Evolutionary conservation across 2,888 invertebrate species (phyloP).

Genomic region (Cosmopolites sordidus): DNA sequence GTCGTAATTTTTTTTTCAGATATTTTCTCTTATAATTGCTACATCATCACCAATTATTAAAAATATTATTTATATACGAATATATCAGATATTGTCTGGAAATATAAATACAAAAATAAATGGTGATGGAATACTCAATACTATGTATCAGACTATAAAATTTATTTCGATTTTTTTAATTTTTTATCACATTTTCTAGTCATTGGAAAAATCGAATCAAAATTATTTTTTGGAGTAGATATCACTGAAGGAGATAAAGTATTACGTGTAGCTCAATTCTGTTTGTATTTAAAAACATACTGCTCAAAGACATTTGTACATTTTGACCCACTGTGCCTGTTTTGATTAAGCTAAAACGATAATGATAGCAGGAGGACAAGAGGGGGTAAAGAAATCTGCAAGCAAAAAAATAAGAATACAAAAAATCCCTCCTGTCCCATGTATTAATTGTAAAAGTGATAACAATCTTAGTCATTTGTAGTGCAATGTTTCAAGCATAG

Average conservation of each 20-base stretch:
- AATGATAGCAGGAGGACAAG: neutral
- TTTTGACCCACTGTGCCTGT: neutral
- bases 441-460: neutral
- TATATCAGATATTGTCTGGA: too few species aligned
- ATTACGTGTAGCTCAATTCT: constrained; percentile 15
- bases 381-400: too few species aligned
- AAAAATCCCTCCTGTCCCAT: neutral
- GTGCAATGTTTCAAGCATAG: neutral
- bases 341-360: neutral
- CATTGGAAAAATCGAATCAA: constrained; percentile 17
- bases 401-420: too few species aligned
- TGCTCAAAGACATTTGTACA: neutral
- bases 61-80: too few species aligned
- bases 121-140: too few species aligned
- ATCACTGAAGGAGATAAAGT: neutral
- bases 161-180: too few species aligned
- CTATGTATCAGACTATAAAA: too few species aligned
- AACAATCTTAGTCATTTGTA: neutral
- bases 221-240: constrained; percentile 14
- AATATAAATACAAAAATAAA: too few species aligned
- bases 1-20: too few species aligned
- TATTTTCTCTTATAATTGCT: too few species aligned
- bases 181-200: constrained; percentile 11
- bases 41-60: too few species aligned
- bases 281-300: neutral